Evolutionary conservation across 2,888 invertebrate genomes (phyloP), one percentile per base, ranked within the genome.

Genomic region (Sarcophaga caerulescens): DNA sequence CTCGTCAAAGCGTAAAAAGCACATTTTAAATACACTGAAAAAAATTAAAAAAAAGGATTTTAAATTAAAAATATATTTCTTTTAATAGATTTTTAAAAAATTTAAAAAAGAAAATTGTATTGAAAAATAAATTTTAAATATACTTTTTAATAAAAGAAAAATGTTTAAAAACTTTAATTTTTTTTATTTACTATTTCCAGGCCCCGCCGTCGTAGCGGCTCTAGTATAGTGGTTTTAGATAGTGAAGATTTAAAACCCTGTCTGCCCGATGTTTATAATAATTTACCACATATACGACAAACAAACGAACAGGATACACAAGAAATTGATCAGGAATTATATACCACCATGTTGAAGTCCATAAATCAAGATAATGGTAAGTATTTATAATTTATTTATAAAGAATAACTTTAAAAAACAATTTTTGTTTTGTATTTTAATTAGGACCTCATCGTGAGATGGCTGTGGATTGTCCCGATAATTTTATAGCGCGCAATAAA

Each of bases 391-490:
- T 12, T 45, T 59, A 12, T n/a, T 44, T 70, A 8, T 63, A 10
- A 10, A 70, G 17, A 21, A 21, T 52, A 19, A 35, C 2, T 23
- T 19, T 21, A 17, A 23, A 23, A n/a, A 19, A 21, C n/a, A 70
- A 44, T 14, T 59, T 71, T 69, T 23, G 0, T 62, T 11, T 68
- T 35, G 19, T 52, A n/a, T 79, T 60, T 25, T 10, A 8, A 62
- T 8, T 45, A 95, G 96, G 97, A 93, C 97, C 97, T 92, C 98
- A 98, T 95, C 96, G 99, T 93, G 99, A 99, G 95, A 98, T 99
- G 97, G 98, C 99, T 93, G 98, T 99, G 93, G 99, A 99, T 94
- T 98, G 98, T 91, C 99, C 99, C 92, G 98, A 98, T 93, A 96
- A 96, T 91, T 98, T 98, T 94, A 96, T 98, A 91, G 97, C 97